Conservation (phyloP, 2,113 vertebrate genomes). For the Rattus norvegicus region DNA sequence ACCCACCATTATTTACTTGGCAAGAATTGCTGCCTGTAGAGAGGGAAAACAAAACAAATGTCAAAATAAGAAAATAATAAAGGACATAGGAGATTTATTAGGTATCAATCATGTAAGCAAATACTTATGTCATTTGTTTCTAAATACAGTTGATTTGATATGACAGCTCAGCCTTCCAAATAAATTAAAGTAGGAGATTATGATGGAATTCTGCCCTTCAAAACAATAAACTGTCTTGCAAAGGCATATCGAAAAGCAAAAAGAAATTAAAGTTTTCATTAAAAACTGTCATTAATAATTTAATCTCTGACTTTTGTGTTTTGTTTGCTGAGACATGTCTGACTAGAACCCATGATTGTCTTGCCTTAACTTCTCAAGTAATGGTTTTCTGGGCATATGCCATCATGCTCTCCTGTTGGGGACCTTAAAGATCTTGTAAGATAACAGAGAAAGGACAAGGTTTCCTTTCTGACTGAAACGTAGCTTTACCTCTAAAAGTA, state of each 20-base stretch:
- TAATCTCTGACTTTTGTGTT: not conserved
- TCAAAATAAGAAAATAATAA: not conserved
- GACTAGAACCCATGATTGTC: not conserved
- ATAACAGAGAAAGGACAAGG: not conserved
- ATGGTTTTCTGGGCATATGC: too few species aligned
- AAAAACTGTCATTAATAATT: not conserved
- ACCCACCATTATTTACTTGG: slow-evolving; percentile 96
- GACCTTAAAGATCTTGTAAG: not conserved
- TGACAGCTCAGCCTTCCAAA: not conserved
- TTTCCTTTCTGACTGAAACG: slow-evolving; percentile 31
- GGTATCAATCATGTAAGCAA: not conserved
- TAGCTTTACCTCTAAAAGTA: not conserved
- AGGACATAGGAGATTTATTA: not conserved
- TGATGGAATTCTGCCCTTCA: not conserved
- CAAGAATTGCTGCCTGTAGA: slow-evolving; percentile 94
- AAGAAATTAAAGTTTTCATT: not conserved
- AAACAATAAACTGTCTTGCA: not conserved
- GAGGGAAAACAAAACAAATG: not conserved
- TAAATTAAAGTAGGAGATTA: not conserved
- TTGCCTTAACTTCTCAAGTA: not conserved
- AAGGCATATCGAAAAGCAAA: not conserved
- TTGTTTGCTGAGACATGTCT: not conserved
- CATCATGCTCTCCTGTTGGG: not conserved
- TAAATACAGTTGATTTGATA: not conserved
- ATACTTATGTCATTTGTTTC: not conserved